phyloP scores from a whole-genome alignment of 2,888 invertebrate genomes.

The Poecilobothrus nobilitatus region DNA sequence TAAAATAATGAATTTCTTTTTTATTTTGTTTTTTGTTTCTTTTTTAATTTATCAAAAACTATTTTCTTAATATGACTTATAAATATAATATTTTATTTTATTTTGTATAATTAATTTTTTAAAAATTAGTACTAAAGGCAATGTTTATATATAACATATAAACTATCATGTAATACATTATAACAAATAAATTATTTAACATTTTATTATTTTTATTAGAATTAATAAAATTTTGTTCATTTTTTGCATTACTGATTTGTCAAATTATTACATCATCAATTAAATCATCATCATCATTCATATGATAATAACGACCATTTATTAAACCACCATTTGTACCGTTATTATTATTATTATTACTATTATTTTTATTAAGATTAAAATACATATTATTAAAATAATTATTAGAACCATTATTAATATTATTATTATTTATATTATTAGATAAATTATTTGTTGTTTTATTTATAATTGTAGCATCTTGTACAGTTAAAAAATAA shows the following conservation, averaged over 20 bases:
- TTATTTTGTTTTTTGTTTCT: neutral
- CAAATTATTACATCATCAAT: slow-evolving; percentile 16
- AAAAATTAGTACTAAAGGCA: slow-evolving; percentile 6
- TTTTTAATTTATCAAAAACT: neutral
- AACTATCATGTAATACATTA: slow-evolving; percentile 17
- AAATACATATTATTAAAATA: neutral
- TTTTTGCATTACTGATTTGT: slow-evolving; percentile 12
- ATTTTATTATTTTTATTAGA: neutral
- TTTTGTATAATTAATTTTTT: neutral
- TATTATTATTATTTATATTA: slow-evolving; percentile 2
- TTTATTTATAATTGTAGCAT: slow-evolving; percentile 18
- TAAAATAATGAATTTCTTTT: too few species aligned
- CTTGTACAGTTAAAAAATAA: slow-evolving; percentile 34
- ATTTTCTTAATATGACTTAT: neutral
- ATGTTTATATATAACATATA: slow-evolving; percentile 17
- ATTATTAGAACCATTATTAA: neutral
- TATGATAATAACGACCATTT: slow-evolving; percentile 4
- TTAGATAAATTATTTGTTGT: neutral
- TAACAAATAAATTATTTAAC: slow-evolving; percentile 14
- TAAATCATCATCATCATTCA: neutral
- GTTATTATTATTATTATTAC: neutral
- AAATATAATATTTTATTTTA: neutral
- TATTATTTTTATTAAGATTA: neutral
- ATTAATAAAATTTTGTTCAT: neutral
- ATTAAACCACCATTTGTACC: neutral